Conservation (phyloP, 2,113 vertebrate species). For the Rhabdomys dilectus region DNA sequence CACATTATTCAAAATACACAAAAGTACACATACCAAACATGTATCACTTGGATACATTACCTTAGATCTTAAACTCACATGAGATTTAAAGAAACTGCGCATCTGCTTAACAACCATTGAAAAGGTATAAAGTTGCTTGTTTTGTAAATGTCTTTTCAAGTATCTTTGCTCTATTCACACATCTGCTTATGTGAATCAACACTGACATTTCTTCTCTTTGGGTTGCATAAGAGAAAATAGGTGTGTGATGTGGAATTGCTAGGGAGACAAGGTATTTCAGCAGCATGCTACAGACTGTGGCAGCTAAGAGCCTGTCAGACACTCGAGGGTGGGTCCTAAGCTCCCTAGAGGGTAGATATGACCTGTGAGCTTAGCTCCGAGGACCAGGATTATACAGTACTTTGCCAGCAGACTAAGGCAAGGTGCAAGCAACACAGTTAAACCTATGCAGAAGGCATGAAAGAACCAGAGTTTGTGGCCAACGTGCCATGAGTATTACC, state of each 20-base stretch:
- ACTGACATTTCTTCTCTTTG: not conserved
- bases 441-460: not conserved
- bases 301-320: not conserved
- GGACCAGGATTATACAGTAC: not conserved
- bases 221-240: slow-evolving; percentile 17
- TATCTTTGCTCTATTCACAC: not conserved
- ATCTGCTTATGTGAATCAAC: not conserved
- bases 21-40: not conserved
- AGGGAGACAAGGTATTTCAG: not conserved
- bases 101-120: not conserved
- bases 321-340: not conserved
- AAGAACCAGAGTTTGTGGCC: not conserved
- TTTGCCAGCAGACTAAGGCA: not conserved
- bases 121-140: not conserved
- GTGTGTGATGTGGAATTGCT: not conserved
- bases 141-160: not conserved
- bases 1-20: not conserved
- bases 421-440: not conserved
- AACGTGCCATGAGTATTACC: not conserved
- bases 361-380: not conserved
- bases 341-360: not conserved
- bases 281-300: not conserved
- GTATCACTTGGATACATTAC: not conserved
- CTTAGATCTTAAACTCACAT: not conserved
- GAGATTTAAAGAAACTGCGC: slow-evolving; percentile 36